phyloP scores from a whole-genome alignment of 2,888 invertebrate species.

The Cheilosia vernalis region DNA sequence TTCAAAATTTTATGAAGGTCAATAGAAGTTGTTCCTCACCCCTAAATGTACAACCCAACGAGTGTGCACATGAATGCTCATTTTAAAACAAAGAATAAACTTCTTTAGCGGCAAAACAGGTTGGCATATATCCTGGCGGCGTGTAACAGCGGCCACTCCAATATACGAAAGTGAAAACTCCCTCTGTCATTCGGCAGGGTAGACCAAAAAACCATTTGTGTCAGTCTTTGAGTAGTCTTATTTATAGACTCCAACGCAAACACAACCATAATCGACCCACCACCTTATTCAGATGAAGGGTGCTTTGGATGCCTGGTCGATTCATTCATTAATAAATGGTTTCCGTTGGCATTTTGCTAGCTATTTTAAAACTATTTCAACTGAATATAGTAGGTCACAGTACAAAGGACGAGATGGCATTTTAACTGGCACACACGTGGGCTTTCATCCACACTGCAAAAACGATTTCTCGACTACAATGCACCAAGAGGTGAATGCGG shows the following conservation, averaged over 20 bases:
- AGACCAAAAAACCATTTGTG: background rate
- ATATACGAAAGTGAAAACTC: constrained; percentile 38
- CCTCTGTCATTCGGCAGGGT: background rate
- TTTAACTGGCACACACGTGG: constrained; percentile 31
- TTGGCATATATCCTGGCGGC: background rate
- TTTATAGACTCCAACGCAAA: constrained; percentile 35
- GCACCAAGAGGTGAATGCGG: background rate
- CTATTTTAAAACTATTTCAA: constrained; percentile 37
- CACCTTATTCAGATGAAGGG: background rate
- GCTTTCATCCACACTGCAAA: background rate
- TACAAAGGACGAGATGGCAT: constrained; percentile 13
- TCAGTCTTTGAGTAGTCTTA: constrained; percentile 5
- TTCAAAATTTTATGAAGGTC: constrained; percentile 30
- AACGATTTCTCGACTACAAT: constrained; percentile 1
- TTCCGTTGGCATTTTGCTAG: constrained; percentile 13
- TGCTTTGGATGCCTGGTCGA: background rate
- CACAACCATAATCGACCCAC: constrained; percentile 26
- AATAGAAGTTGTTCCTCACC: background rate
- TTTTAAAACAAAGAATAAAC: constrained; percentile 40
- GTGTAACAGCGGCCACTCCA: background rate
- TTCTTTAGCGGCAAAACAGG: constrained; percentile 27
- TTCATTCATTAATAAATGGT: constrained; percentile 29
- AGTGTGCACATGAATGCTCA: constrained; percentile 43
- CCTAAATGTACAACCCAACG: background rate
- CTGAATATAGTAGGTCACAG: background rate